These are phyloP conservation scores for Cyprinodon brontotheroides DNA, from an alignment of 2,113 vertebrate genomes.

Conservation along the genomic window DNA sequence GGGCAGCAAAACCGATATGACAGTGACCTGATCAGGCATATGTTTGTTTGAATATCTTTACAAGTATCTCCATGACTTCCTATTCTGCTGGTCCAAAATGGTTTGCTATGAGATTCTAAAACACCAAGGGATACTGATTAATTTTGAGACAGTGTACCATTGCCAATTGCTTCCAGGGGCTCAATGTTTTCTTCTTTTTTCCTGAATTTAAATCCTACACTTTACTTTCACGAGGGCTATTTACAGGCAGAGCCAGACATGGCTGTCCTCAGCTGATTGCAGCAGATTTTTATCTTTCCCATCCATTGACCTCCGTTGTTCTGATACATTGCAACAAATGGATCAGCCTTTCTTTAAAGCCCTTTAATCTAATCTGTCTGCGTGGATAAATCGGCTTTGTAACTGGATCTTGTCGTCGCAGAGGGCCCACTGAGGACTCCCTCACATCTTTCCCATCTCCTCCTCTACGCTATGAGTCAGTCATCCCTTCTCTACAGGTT, in stretches of 20 bases:
- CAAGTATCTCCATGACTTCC: too few species aligned
- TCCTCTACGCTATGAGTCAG: conserved; percentile 37
- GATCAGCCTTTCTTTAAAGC: conserved; percentile 4
- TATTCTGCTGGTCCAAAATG: too few species aligned
- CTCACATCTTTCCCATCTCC: conserved; percentile 22
- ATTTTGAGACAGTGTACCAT: too few species aligned
- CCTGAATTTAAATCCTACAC: conserved; percentile 7
- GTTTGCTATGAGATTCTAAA: too few species aligned
- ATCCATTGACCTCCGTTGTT: conserved; percentile 9
- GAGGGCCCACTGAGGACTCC: conserved; percentile 44
- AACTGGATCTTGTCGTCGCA: conserved; percentile 14
- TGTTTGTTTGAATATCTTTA: too few species aligned
- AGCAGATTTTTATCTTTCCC: conserved; percentile 11
- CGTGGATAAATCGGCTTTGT: conserved; percentile 34
- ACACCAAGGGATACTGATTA: too few species aligned
- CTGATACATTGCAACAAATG: conserved; percentile 22
- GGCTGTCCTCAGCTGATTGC: conserved; percentile 20
- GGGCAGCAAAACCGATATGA: too few species aligned
- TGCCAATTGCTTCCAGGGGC: neutral
- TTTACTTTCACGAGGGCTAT: neutral
- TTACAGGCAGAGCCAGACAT: conserved; percentile 17
- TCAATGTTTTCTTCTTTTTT: neutral
- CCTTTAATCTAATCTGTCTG: conserved; percentile 46
- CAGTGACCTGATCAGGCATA: too few species aligned
- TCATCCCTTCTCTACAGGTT: conserved; percentile 53